Evolutionary conservation across 2,113 vertebrate species (phyloP).

Genomic region (Scartelaos histophorus): DNA sequence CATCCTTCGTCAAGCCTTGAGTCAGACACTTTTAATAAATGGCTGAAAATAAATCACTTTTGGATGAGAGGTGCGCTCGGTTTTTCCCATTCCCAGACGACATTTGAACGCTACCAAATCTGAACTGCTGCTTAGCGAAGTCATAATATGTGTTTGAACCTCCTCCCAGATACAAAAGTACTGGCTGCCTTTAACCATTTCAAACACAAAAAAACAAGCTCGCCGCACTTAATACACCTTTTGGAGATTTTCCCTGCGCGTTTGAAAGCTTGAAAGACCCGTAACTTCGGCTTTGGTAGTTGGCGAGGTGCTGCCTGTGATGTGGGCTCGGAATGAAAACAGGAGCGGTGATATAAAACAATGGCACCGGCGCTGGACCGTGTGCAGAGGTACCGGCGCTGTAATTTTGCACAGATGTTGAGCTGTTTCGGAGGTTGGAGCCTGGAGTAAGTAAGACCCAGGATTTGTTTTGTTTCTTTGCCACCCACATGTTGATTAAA

Average conservation of each 20-base stretch:
- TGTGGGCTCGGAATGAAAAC: slow-evolving; percentile 67
- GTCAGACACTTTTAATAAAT: slow-evolving; percentile 56
- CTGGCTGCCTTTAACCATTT: slow-evolving; percentile 43
- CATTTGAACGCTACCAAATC: slow-evolving; percentile 21
- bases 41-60: slow-evolving; percentile 54
- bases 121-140: slow-evolving; percentile 25
- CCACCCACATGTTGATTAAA: slow-evolving; percentile 26
- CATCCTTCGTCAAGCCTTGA: slow-evolving; percentile 51
- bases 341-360: slow-evolving; percentile 52
- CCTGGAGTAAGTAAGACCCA: slow-evolving; percentile 7
- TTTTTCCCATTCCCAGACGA: slow-evolving; percentile 28
- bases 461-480: slow-evolving; percentile 16
- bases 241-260: slow-evolving; percentile 41
- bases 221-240: slow-evolving; percentile 34
- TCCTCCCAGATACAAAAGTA: slow-evolving; percentile 38
- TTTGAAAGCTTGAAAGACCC: slow-evolving; percentile 48
- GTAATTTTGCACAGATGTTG: slow-evolving; percentile 55
- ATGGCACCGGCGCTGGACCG: slow-evolving; percentile 34
- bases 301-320: slow-evolving; percentile 42
- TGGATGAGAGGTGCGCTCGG: slow-evolving; percentile 45
- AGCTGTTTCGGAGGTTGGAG: slow-evolving; percentile 23
- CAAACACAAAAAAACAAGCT: slow-evolving; percentile 41
- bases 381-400: neutral
- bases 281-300: slow-evolving; percentile 54
- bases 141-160: slow-evolving; percentile 49